Percentiles rank a stretch among this genome's conserved stretches.
Evolutionary conservation across 2,888 invertebrate species (phyloP).

Genomic region (Conchocele bisecta): DNA sequence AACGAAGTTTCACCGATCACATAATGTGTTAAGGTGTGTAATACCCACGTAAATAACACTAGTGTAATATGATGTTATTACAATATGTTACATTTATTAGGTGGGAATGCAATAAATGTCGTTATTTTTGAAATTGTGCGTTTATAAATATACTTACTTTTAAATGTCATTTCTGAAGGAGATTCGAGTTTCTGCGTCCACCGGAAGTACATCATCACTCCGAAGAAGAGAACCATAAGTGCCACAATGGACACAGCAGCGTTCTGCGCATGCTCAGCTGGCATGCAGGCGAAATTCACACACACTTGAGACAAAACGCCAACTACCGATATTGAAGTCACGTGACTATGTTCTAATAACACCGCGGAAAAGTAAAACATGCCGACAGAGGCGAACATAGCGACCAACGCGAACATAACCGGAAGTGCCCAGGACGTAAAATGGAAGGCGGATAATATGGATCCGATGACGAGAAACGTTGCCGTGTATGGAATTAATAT

Average conservation of each 20-base stretch:
- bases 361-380: constrained; percentile 39
- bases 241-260: constrained; percentile 24
- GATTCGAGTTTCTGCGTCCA: neutral
- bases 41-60: no score
- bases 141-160: constrained; percentile 15
- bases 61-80: no score
- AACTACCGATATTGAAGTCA: constrained; percentile 35
- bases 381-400: constrained; percentile 50
- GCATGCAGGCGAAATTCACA: constrained; percentile 38
- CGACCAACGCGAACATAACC: constrained; percentile 40
- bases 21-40: no score
- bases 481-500: constrained; percentile 19
- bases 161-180: neutral
- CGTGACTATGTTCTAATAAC: constrained; percentile 27
- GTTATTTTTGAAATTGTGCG: neutral
- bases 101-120: neutral
- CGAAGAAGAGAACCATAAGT: constrained; percentile 4
- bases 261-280: constrained; percentile 38
- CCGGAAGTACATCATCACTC: constrained; percentile 19
- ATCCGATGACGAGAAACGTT: constrained; percentile 21
- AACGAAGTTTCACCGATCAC: no score
- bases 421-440: constrained; percentile 43
- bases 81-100: no score
- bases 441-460: constrained; percentile 34
- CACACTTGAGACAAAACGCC: constrained; percentile 42